phyloP scores from a whole-genome alignment of 2,888 invertebrate genomes.

The Drosophila austrosaltans region DNA sequence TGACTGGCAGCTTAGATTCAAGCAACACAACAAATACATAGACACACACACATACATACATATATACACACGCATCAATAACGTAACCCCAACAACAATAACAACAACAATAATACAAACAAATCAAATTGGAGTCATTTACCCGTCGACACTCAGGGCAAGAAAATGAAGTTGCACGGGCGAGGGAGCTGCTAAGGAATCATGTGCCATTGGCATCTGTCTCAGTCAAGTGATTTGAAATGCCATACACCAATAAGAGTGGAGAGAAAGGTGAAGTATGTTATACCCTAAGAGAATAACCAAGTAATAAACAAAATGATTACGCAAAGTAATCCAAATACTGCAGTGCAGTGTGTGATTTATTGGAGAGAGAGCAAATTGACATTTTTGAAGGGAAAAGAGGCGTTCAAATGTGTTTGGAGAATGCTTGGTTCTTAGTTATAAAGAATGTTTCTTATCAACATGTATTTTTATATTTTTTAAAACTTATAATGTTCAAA shows the following conservation, averaged over 20 bases:
- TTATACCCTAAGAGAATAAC: constrained; percentile 37
- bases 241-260: constrained; percentile 22
- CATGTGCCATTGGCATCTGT: constrained; percentile 66
- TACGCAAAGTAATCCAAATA: too few relatives aligned
- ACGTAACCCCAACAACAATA: constrained; percentile 38
- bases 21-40: constrained; percentile 39
- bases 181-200: constrained; percentile 14
- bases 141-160: constrained; percentile 63
- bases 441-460: too few relatives aligned
- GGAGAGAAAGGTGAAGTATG: constrained; percentile 21
- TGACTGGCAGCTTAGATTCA: constrained; percentile 41
- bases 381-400: not conserved
- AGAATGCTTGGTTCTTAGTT: too few relatives aligned
- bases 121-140: constrained; percentile 79
- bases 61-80: constrained; percentile 50
- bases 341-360: too few relatives aligned
- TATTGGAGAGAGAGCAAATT: not conserved
- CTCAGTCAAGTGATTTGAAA: constrained; percentile 25
- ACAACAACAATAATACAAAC: constrained; percentile 54
- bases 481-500: too few relatives aligned
- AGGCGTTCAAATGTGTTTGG: too few relatives aligned
- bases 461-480: too few relatives aligned
- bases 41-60: constrained; percentile 29
- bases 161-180: constrained; percentile 9
- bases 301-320: constrained; percentile 3